A percentile compares a stretch with the other conserved stretches of the same genome.
Conservation (phyloP, 2,113 vertebrate species). For the Podiceps cristatus region DNA sequence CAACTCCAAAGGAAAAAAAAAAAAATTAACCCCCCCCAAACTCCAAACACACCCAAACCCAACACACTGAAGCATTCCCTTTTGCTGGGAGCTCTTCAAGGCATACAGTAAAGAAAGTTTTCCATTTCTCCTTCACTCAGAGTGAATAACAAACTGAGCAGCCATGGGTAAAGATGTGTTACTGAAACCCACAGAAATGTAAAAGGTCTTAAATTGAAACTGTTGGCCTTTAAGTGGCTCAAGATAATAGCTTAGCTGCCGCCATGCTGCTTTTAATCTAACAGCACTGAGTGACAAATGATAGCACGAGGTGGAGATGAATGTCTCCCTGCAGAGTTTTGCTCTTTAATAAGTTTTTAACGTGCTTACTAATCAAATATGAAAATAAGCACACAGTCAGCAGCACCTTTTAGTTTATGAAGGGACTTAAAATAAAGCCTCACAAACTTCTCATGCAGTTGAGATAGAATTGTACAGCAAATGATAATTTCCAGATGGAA, state of each 20-base stretch:
- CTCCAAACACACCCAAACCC: background rate
- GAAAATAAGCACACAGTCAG: slow-evolving; percentile 8
- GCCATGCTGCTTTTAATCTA: slow-evolving; percentile 44
- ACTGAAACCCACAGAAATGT: slow-evolving; percentile 23
- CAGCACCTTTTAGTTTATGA: slow-evolving; percentile 19
- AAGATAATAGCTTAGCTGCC: background rate
- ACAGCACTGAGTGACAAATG: slow-evolving; percentile 28
- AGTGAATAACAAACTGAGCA: background rate
- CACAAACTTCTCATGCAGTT: background rate
- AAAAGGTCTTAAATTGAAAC: slow-evolving; percentile 9
- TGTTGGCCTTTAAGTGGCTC: background rate
- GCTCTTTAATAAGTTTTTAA: background rate
- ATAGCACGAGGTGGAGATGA: background rate
- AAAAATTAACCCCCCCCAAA: background rate
- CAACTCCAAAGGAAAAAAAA: background rate
- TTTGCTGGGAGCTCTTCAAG: background rate
- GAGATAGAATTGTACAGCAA: no score
- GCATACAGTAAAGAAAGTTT: background rate
- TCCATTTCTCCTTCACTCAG: background rate
- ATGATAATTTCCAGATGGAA: no score
- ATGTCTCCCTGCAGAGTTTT: background rate
- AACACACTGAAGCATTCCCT: background rate
- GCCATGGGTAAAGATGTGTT: background rate
- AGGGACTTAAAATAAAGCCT: background rate
- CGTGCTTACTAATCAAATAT: slow-evolving; percentile 42